phyloP scores from a whole-genome alignment of 2,113 vertebrate genomes.

The Bungarus multicinctus region DNA sequence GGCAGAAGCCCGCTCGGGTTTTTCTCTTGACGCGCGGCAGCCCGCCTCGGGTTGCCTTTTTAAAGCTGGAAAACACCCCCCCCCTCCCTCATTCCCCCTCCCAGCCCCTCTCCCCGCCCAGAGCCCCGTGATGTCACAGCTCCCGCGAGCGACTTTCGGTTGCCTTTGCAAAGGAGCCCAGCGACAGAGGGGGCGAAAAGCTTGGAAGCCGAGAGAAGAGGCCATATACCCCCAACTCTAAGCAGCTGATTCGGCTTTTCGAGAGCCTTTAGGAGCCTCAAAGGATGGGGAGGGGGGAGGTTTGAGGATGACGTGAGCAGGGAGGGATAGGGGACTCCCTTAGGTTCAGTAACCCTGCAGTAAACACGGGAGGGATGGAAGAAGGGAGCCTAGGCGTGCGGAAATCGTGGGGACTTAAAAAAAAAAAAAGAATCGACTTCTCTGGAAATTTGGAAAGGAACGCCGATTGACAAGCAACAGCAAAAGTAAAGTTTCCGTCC shows the following conservation, averaged over 20 bases:
- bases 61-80: slow-evolving; percentile 93
- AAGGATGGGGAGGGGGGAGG: neutral
- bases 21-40: slow-evolving; percentile 83
- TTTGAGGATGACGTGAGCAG: too few species aligned
- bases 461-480: slow-evolving; percentile 71
- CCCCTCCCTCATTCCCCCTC: slow-evolving; percentile 68
- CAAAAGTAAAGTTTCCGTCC: slow-evolving; percentile 77
- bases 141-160: slow-evolving; percentile 64
- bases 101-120: slow-evolving; percentile 77
- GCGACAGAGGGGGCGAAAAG: neutral
- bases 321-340: neutral
- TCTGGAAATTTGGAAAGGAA: slow-evolving; percentile 79
- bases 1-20: slow-evolving; percentile 68
- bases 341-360: neutral
- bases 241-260: neutral
- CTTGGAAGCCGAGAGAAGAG: neutral
- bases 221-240: neutral
- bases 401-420: slow-evolving; percentile 70
- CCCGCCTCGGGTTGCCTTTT: slow-evolving; percentile 80
- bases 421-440: slow-evolving; percentile 70
- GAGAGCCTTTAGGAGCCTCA: neutral
- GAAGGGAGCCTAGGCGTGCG: slow-evolving; percentile 58
- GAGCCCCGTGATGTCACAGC: slow-evolving; percentile 74
- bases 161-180: slow-evolving; percentile 47
- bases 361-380: neutral